Evolutionary conservation across 1,140 invertebrate genomes (phyloP).

Genomic region (Cotesia vestalis): DNA sequence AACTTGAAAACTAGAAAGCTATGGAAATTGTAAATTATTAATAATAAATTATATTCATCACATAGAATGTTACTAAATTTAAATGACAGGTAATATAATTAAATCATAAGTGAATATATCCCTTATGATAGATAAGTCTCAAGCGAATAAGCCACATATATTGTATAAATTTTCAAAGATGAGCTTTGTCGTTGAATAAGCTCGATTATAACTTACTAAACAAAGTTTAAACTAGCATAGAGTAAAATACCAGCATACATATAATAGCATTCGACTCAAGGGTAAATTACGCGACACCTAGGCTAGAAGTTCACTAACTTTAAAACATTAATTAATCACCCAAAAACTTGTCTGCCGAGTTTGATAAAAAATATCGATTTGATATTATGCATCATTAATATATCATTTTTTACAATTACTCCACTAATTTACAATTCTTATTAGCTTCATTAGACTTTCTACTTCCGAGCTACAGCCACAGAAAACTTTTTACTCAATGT

Average conservation of each 20-base stretch:
- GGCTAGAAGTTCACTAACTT: conserved; percentile 1
- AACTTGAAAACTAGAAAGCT: too few species aligned
- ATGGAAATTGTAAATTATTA: too few species aligned
- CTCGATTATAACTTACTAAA: conserved; percentile 44
- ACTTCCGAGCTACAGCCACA: background rate
- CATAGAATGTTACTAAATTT: too few species aligned
- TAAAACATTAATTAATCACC: conserved; percentile 22
- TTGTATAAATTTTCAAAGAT: conserved; percentile 22
- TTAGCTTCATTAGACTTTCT: background rate
- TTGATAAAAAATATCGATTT: conserved; percentile 11
- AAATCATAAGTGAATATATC: conserved; percentile 1
- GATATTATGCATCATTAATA: conserved; percentile 2
- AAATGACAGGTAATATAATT: background rate
- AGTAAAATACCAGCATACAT: conserved; percentile 9
- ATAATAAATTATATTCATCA: too few species aligned
- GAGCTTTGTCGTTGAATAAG: conserved; percentile 53
- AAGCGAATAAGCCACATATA: conserved; percentile 13
- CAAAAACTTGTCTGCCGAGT: background rate
- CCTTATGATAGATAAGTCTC: background rate
- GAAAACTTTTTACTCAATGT: too few species aligned
- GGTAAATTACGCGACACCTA: conserved; percentile 18
- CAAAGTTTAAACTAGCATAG: conserved; percentile 15
- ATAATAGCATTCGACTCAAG: conserved; percentile 16
- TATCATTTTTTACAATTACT: background rate
- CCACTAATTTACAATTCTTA: conserved; percentile 1